Percentiles rank a stretch among this genome's conserved stretches.
These are phyloP conservation scores for Neuroscelio doddi DNA, from an alignment of 2,888 invertebrate species.

Conservation along the genomic window DNA sequence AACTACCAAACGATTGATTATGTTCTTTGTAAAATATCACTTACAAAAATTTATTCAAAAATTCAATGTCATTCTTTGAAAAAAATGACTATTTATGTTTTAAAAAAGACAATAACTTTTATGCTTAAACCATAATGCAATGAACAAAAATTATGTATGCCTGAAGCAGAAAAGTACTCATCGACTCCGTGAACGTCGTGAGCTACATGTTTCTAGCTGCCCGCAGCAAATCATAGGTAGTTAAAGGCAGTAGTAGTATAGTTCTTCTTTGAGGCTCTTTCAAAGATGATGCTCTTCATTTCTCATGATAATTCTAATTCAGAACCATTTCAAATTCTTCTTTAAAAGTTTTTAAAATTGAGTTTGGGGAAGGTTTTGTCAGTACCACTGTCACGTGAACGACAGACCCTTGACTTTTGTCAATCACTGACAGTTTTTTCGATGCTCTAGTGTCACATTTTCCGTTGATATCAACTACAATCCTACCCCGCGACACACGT, in stretches of 20 bases:
- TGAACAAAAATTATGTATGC: background rate
- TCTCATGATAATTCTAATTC: too few species aligned
- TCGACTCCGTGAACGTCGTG: too few species aligned
- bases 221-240: background rate
- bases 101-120: constrained; percentile 2
- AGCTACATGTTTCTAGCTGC: background rate
- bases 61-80: background rate
- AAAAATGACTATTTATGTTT: background rate
- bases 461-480: constrained; percentile 15
- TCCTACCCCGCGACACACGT: constrained; percentile 16
- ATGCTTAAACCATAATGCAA: background rate
- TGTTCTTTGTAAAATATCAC: constrained; percentile 8
- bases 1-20: constrained; percentile 11
- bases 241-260: background rate
- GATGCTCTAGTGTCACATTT: constrained; percentile 10
- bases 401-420: background rate
- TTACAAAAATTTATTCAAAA: constrained; percentile 9
- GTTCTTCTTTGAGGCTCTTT: background rate
- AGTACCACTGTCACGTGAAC: too few species aligned
- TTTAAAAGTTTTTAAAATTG: too few species aligned
- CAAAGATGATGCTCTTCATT: background rate
- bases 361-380: too few species aligned
- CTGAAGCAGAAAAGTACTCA: background rate
- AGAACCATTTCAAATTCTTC: too few species aligned
- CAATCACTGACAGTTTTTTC: constrained; percentile 14